Evolutionary conservation across 2,113 vertebrate genomes (phyloP), one percentile per base, ranked within the genome.

Genomic region (Toxotes jaculatrix): DNA sequence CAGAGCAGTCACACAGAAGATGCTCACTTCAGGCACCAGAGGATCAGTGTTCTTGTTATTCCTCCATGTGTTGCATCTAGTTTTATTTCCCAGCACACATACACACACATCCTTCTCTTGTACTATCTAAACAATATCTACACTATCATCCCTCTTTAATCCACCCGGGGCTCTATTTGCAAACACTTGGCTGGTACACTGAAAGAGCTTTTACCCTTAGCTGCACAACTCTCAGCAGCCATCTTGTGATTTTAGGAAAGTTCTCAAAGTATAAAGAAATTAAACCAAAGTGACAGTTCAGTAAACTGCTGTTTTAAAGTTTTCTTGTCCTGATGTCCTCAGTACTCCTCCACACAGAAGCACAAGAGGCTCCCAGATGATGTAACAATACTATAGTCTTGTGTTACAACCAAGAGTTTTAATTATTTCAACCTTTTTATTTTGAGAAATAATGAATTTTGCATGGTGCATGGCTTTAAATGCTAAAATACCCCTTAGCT

Each of bases 1-100:
- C 65, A 61, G 63, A 63, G 60, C 75, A 60, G 75, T 59, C 27
- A 23, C 21, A 47, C 51, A 60, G 57, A 69, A 34, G 59, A 42
- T 40, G 68, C 43, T 78, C 74, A 60, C 32, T 63, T 79, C 43
- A 38, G 53, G 69, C 45, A 65, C 36, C 27, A 17, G 23, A 57
- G 11, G 23, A 42, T 34, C 34, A 32, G 21, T 57, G 17, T 59
- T 79, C 51, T 57, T 51, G 8, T 43, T 74, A 27, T 47, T 65
- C 4, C 21, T 13, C 27, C 27, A 4, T 67, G 36, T 21, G 34
- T n/a, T 79, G 36, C 31, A 32, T 67, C 7, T 17, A 67, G 40
- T 47, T 81, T 43, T 34, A 51, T 45, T 56, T 62, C n/a, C 27
- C 38, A 55, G 4, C 14, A 7, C 43, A 55, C 21, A 17, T 3